Conservation (phyloP, 1,140 invertebrate species). For the Hycleus phaleratus region DNA sequence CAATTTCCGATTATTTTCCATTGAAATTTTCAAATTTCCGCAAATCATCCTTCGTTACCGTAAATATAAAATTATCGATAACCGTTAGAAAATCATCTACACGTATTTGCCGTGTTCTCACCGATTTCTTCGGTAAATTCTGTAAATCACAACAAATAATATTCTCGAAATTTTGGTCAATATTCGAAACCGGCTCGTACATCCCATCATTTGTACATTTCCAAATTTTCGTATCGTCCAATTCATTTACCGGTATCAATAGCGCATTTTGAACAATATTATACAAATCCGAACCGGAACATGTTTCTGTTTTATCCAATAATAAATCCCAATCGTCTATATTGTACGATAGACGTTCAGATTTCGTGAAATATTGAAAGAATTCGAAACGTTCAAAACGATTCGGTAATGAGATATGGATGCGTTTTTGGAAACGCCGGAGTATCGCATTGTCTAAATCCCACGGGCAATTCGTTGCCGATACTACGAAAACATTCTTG, state of each 20-base stretch:
- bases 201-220: slow-evolving; percentile 21
- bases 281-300: slow-evolving; percentile 51
- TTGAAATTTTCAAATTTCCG: slow-evolving; percentile 28
- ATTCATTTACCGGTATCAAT: slow-evolving; percentile 46
- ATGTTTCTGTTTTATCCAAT: slow-evolving; percentile 45
- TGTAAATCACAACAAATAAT: slow-evolving; percentile 17
- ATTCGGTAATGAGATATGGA: slow-evolving; percentile 53
- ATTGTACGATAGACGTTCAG: neutral
- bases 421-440: slow-evolving; percentile 50
- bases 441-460: slow-evolving; percentile 55
- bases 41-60: slow-evolving; percentile 23
- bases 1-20: neutral
- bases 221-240: slow-evolving; percentile 38
- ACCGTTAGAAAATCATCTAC: slow-evolving; percentile 26
- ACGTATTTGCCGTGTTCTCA: slow-evolving; percentile 21
- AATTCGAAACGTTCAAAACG: slow-evolving; percentile 28
- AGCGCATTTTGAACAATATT: slow-evolving; percentile 45
- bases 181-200: slow-evolving; percentile 21
- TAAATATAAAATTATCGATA: slow-evolving; percentile 18
- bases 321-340: slow-evolving; percentile 39
- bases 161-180: slow-evolving; percentile 8
- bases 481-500: slow-evolving; percentile 45
- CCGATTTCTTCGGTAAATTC: slow-evolving; percentile 22
- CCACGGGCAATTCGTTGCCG: slow-evolving; percentile 60
- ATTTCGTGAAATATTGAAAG: slow-evolving; percentile 25